Evolutionary conservation across 2,888 invertebrate genomes (phyloP).

Genomic region (Lepidochitona cinerea): DNA sequence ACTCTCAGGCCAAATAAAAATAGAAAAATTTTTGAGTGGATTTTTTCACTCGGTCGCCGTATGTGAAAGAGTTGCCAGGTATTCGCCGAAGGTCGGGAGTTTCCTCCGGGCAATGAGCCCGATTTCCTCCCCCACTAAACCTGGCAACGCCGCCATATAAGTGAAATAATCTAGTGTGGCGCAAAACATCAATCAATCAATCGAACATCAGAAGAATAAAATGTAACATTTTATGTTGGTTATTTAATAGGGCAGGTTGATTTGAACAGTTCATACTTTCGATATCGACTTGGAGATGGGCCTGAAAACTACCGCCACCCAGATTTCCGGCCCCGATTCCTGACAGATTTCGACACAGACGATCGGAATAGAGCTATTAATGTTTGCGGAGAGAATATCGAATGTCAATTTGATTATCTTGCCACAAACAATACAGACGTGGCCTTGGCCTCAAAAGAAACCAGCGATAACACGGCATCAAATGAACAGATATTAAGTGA

Average conservation of each 20-base stretch:
- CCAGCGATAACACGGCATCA: neutral
- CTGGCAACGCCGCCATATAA: no score
- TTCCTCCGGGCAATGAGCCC: no score
- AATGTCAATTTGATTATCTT: conserved; percentile 11
- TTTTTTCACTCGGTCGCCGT: no score
- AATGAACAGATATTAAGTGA: neutral
- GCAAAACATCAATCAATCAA: no score
- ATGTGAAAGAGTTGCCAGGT: no score
- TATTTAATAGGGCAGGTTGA: neutral
- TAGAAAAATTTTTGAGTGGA: no score
- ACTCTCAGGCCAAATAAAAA: no score
- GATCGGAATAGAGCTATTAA: neutral
- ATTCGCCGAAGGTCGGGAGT: no score
- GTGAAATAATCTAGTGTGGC: no score
- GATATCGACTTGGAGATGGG: neutral
- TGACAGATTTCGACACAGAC: neutral
- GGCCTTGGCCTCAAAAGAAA: neutral
- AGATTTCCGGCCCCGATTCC: neutral
- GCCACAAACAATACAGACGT: neutral
- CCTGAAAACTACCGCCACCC: neutral
- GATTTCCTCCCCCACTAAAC: no score
- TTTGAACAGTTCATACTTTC: neutral
- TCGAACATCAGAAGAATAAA: no score
- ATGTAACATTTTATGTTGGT: neutral
- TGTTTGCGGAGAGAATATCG: neutral